Conservation (phyloP, 2,113 vertebrate species). For the Antidorcas marsupialis region DNA sequence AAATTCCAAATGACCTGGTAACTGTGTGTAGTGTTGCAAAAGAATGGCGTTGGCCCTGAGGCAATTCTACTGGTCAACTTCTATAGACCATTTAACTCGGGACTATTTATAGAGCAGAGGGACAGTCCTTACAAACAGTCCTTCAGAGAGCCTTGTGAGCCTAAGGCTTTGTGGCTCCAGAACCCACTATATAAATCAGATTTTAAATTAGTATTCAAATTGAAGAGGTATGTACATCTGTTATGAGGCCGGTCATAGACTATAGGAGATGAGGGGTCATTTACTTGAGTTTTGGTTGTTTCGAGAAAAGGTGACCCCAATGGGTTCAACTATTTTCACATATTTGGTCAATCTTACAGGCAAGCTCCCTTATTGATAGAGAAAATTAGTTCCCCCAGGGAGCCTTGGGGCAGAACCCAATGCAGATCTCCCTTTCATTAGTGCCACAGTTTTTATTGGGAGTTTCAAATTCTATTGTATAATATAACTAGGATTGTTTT, state of each 20-base stretch:
- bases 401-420: background rate
- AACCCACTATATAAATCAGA: background rate
- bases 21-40: background rate
- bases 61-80: background rate
- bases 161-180: background rate
- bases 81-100: background rate
- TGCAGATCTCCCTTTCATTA: background rate
- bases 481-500: background rate
- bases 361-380: background rate
- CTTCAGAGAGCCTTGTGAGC: background rate
- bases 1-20: background rate
- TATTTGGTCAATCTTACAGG: background rate
- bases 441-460: background rate
- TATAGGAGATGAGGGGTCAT: background rate
- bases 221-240: background rate
- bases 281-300: background rate
- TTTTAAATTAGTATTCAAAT: slow-evolving; percentile 14
- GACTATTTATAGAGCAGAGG: background rate
- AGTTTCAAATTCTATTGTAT: background rate
- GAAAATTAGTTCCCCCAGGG: background rate
- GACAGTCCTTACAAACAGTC: background rate
- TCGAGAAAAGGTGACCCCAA: background rate
- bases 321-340: background rate
- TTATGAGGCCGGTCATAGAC: background rate
- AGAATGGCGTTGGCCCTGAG: background rate